Percentiles rank a stretch among this genome's conserved stretches.
Conservation (phyloP, 2,113 vertebrate genomes). For the Alosa alosa region DNA sequence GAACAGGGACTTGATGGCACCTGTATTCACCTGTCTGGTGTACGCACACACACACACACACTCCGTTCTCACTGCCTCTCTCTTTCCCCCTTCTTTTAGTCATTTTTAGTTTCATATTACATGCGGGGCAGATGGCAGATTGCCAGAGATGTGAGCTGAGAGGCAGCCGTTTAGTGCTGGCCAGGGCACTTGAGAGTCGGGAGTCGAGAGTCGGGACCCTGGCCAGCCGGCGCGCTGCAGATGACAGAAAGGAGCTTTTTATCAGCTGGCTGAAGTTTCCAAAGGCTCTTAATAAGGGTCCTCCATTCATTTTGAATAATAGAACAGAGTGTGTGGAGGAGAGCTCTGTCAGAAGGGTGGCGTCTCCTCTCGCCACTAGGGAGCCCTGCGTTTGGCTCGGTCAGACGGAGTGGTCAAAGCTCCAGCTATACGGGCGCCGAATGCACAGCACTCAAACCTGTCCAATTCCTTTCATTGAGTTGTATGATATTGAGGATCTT, state of each 20-base stretch:
- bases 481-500: not conserved
- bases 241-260: not conserved
- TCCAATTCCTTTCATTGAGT: not conserved
- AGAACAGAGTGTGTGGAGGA: not conserved
- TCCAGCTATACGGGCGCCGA: not conserved
- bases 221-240: not conserved
- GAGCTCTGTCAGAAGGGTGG: not conserved
- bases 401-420: not conserved
- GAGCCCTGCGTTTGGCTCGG: not conserved
- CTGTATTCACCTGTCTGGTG: not conserved
- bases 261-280: not conserved
- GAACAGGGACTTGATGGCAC: not conserved
- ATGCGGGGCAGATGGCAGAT: not conserved
- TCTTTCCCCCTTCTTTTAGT: not conserved
- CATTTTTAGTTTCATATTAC: not conserved
- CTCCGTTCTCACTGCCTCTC: not conserved
- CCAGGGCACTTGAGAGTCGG: not conserved
- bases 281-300: not conserved
- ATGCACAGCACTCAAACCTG: not conserved
- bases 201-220: not conserved
- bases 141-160: constrained; percentile 8
- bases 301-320: not conserved
- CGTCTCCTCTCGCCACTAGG: not conserved
- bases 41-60: not conserved
- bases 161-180: not conserved